Evolutionary conservation across 2,888 invertebrate genomes (phyloP).

Genomic region (Lasioglossum zephyrum): DNA sequence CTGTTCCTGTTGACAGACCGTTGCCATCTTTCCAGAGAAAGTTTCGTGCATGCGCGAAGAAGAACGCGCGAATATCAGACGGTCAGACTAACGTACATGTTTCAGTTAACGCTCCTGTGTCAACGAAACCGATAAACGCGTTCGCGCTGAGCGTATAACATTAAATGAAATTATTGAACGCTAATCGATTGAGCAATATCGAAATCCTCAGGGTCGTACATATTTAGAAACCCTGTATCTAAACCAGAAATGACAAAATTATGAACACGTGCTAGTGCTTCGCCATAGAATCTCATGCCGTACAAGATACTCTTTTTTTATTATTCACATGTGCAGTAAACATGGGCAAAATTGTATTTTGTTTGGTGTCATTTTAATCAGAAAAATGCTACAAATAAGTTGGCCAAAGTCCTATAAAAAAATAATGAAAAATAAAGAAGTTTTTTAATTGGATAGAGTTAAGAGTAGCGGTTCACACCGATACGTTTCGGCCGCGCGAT

Average conservation of each 20-base stretch:
- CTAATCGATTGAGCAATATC: background rate
- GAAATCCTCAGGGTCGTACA: background rate
- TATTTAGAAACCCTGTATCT: background rate
- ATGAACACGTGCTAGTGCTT: background rate
- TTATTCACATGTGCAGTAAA: background rate
- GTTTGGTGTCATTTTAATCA: too few species aligned
- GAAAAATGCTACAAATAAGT: too few species aligned
- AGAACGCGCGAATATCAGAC: conserved; percentile 47
- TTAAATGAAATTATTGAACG: background rate
- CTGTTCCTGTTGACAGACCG: conserved; percentile 69
- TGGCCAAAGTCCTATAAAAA: too few species aligned
- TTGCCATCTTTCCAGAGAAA: conserved; percentile 71
- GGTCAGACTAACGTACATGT: too few species aligned
- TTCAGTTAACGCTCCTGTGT: background rate
- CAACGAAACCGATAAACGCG: background rate
- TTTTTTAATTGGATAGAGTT: too few species aligned
- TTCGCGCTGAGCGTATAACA: background rate
- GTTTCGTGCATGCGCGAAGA: conserved; percentile 44
- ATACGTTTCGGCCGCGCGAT: too few species aligned
- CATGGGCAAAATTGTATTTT: too few species aligned
- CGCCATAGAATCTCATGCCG: background rate
- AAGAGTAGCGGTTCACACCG: too few species aligned
- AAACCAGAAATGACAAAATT: background rate
- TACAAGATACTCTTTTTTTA: background rate
- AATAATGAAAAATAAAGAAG: too few species aligned